Percentiles rank a stretch among this genome's conserved stretches.
These are phyloP conservation scores for Sebastes trivittatus DNA, from an alignment of 2,797 vertebrate genomes.

Conservation along the genomic window DNA sequence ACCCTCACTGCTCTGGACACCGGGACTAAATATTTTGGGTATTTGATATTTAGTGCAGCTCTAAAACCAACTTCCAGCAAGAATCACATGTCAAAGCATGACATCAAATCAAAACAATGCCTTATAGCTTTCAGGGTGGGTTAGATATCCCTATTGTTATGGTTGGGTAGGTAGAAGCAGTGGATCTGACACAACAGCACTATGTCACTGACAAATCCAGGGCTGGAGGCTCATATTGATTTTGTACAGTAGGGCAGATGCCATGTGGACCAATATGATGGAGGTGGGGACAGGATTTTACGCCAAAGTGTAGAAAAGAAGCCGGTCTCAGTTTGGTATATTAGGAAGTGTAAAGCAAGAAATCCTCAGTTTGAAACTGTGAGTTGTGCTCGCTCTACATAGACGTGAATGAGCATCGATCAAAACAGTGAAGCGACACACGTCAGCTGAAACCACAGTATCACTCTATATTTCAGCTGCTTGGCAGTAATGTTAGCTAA, in stretches of 20 bases:
- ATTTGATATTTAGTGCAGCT: neutral
- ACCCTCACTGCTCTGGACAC: slow-evolving; percentile 20
- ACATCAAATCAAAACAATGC: neutral
- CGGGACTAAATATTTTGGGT: slow-evolving; percentile 21
- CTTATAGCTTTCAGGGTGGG: neutral
- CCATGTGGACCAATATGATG: neutral
- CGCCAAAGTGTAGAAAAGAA: neutral
- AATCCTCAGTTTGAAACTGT: too few relatives aligned
- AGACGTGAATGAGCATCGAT: too few relatives aligned
- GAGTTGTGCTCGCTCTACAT: too few relatives aligned
- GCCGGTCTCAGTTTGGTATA: neutral
- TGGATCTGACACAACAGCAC: neutral
- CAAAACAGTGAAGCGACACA: too few relatives aligned
- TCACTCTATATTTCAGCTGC: too few relatives aligned
- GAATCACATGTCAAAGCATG: neutral
- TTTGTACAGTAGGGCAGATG: neutral
- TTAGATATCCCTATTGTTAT: neutral
- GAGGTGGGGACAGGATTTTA: neutral
- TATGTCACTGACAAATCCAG: neutral
- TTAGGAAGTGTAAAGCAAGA: neutral
- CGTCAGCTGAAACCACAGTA: too few relatives aligned
- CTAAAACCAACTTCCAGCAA: neutral
- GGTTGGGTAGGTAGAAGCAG: neutral
- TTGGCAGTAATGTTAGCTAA: too few relatives aligned
- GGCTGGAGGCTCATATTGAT: neutral